Base-by-base conservation (phyloP, 2,113 vertebrate species). In the Mesocricetus auratus region DNA sequence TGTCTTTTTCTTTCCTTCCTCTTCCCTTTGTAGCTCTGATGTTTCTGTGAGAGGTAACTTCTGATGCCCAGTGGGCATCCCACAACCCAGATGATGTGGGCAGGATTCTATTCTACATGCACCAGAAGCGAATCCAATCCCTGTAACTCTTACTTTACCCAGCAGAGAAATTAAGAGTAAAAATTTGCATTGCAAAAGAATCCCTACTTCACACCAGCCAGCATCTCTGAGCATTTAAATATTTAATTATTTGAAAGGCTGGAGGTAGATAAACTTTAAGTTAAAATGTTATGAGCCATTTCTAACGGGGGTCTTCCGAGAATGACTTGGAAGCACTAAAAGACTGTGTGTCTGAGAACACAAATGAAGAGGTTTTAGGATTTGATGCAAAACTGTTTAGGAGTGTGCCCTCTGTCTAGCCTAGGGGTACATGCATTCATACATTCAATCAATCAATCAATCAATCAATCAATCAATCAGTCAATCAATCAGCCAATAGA, bases 171-270 rank as follows among this genome's bases (percentile, higher is more conserved):
- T 93, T 96, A 89, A 85, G 91, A 79, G 62, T 56, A 85, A 94
- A 7, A 21, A 94, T 93, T 96, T 93, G 89, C 91, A 83, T 93
- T 94, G 93, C 50, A 95, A 89, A 97, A 75, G 17, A 60, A 86
- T 94, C 74, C 91, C 95, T 56, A 22, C 94, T 97, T 94, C 68
- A 83, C 47, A 88, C 79, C 94, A 71, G 47, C 83, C 21, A 53
- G 36, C 26, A 93, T 98, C 88, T 56, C 86, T 60, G 56, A 96
- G 36, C 62, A 95, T 89, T 95, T 97, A 96, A 96, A 92, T 97
- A 93, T 97, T 97, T 97, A 96, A 97, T 96, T 97, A 93, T 97
- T 95, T 96, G 78, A 97, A 91, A 96, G 83, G 62, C 94, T 95
- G 64, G 91, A 92, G 90, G 91, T 95, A 93, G 89, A 95, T 92